Evolutionary conservation across 2,113 vertebrate genomes (phyloP), one percentile per base, ranked within the genome.

Genomic region (Scomber japonicus): DNA sequence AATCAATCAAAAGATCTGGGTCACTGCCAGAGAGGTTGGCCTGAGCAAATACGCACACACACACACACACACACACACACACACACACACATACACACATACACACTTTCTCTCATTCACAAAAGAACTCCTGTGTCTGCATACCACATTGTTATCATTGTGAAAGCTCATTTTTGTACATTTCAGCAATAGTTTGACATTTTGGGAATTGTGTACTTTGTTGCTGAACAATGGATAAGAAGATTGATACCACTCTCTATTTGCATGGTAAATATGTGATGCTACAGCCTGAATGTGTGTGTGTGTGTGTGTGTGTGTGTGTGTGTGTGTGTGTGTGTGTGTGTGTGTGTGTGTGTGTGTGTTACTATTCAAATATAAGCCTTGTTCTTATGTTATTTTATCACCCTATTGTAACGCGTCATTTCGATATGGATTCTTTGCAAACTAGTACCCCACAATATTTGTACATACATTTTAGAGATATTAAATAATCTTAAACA

Each of bases 1-100:
- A 90, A 88, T 88, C 77, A 79, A 86, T 88, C 75, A 80, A 54
- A 84, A 35, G 59, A 84, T 86, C 54, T 79, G 68, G 76, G 77
- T 88, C 82, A 68, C 60, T 64, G 74, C 75, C 72, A 59, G 69
- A 71, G 85, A 84, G 75, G 79, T 88, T 61, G 35, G 64, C 19
- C 30, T 13, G 40, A 2, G 73, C 71, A 61, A 3, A 57, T 64
- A 80, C 19, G 31, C 54, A 45, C 27, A 59, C 1, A 70, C 68
- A 50, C 57, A 45, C 30, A 21, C 62, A 59, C 71, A 13, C 54
- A 35, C 35, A 61, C 78, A 55, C 56, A 69, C 30, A 31, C n/a
- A 15, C n/a, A 15, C 46, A 80, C 66, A 67, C 24, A 27, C 24
- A 27, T 1, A 27, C 71, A 13, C 54, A 35, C 35, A 61, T 71